Percentiles rank a stretch among this genome's conserved stretches.
phyloP scores from a whole-genome alignment of 2,888 invertebrate species.

The Ennomos fuscantarius region DNA sequence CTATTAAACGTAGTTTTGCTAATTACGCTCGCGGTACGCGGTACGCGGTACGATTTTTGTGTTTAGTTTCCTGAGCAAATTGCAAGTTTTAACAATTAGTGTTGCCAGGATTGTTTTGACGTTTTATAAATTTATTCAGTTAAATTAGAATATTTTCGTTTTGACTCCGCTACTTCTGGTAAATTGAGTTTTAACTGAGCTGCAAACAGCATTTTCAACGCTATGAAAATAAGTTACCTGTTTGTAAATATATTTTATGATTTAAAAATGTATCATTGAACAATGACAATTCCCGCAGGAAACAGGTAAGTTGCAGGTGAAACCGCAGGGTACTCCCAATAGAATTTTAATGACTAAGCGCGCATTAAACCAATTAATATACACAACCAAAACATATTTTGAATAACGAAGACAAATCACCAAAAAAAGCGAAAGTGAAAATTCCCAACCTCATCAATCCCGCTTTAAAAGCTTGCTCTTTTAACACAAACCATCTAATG shows the following conservation, averaged over 20 bases:
- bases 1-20: slow-evolving; percentile 17
- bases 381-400: slow-evolving; percentile 3
- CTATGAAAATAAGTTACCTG: no score
- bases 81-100: slow-evolving; percentile 26
- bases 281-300: no score
- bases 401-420: slow-evolving; percentile 22
- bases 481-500: slow-evolving; percentile 43
- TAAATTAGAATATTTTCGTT: no score
- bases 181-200: no score
- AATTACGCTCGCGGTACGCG: slow-evolving; percentile 20
- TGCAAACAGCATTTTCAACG: no score
- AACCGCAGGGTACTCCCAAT: no score
- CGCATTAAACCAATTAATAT: background rate
- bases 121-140: background rate
- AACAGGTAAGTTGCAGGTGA: no score
- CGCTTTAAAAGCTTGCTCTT: slow-evolving; percentile 31
- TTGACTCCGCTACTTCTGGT: no score
- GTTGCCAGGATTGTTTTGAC: background rate
- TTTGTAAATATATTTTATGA: no score
- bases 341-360: background rate
- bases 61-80: slow-evolving; percentile 27
- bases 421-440: slow-evolving; percentile 37
- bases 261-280: no score
- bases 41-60: slow-evolving; percentile 27
- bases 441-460: slow-evolving; percentile 31